Base-by-base conservation (phyloP, 2,797 vertebrate genomes). In the Dromococcyx pavoninus region DNA sequence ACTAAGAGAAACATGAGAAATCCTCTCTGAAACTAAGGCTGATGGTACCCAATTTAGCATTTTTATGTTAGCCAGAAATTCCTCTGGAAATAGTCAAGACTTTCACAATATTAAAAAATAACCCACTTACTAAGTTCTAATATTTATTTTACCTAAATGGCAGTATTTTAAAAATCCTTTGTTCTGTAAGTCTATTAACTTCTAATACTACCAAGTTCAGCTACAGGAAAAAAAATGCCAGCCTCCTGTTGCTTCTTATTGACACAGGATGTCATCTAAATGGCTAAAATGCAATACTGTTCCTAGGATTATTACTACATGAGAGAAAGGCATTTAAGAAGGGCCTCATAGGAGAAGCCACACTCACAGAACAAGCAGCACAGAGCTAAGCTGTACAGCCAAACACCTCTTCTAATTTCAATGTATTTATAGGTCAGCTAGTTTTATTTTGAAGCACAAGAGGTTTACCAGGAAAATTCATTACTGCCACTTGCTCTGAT, bases 381-480 rank as follows among this genome's bases (percentile, higher is more conserved):
- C 95, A 94, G 84, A 94, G 93, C 95, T 96, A 90, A 94, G 75
- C 75, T 54, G 5, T 76, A 60, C 62, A 70, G 90, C 96, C 96
- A 95, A 97, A 95, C 91, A 96, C 74, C 84, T 94, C 94, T 94
- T 91, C 95, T 97, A 71, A 96, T 97, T 96, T 95, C 89, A 79
- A 71, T 95, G 94, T 96, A 94, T 97, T 97, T 97, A 97, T 97
- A 98, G 98, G 98, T 98, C 97, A 98, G 96, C 77, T 91, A 73
- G 94, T 94, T 97, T 97, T 96, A 96, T 97, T 78, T 95, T 84
- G 93, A 97, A 97, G 94, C 98, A 97, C 97, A 76, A 46, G 97
- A 97, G 97, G 97, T 89, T 97, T 97, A 91, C 95, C 28, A 7
- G 92, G 95, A 95, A 97, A 98, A 98, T 98, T 97, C 98, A 98